Base-by-base conservation (phyloP, 2,888 invertebrate genomes). In the Osmoderma eremita region DNA sequence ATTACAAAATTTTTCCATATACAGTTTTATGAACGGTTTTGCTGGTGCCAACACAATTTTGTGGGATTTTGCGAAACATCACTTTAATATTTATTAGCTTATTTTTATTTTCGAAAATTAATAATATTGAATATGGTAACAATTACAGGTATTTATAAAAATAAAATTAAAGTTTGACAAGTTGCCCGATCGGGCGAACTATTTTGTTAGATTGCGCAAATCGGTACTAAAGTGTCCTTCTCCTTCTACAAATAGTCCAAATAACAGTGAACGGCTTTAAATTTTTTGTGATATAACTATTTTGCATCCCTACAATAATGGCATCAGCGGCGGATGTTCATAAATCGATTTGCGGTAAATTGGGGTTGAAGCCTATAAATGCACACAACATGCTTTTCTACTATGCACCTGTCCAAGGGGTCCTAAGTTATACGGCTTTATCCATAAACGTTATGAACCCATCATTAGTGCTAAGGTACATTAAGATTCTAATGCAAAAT, bases 371-470 rank as follows among this genome's bases (percentile, higher is more conserved):
- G 77, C 91, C 92, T 13, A 83, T 92, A 67, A 92, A 88, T 56
- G 87, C 85, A 78, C 87, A 90, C 72, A 92, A 90, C 83, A 84
- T 92, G 67, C 83, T 89, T 24, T 90, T 87, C 81, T 90, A 91
- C 80, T 94, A 93, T 83, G 85, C 88, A 74, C 93, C 93, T 45
- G 79, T 90, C 63, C 88, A 91, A 82, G 93, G 94, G 51, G 86
- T 90, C 56, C 85, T 87, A 69, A 91, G 91, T 80, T 94, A 94
- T 82, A 89, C 90, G 76, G 89, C 91, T 41, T 85, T 94, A 61
- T 91, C 93, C 51, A 85, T 94, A 53, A 92, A 92, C 83, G 91
- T 94, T 62, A 93, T 94, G 91, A 93, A 94, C 78, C 94, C 94
- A 2, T 87, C 88, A 72, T 82, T 93, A 73, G 86, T 92, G 75